Evolutionary conservation across 2,797 vertebrate genomes (phyloP).

Genomic region (Hemibagrus guttatus): DNA sequence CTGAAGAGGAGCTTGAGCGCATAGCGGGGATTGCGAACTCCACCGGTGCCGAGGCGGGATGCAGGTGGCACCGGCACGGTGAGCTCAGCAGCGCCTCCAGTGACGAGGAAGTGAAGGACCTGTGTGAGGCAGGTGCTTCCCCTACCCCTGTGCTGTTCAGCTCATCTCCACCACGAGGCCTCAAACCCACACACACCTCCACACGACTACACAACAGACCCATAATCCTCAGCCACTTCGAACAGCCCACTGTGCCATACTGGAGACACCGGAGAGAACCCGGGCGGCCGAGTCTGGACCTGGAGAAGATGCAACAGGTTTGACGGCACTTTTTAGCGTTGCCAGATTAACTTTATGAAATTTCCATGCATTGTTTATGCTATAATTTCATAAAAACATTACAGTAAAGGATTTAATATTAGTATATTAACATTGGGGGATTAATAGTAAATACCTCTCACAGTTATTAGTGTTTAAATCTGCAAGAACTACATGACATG

Average conservation of each 20-base stretch:
- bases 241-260: conserved; percentile 84
- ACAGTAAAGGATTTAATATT: background rate
- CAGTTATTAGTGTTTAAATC: background rate
- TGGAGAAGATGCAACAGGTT: conserved; percentile 97
- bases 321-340: conserved; percentile 6
- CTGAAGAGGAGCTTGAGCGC: conserved; percentile 88
- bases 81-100: conserved; percentile 85
- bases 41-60: conserved; percentile 75
- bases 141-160: conserved; percentile 87
- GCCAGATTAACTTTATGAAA: background rate
- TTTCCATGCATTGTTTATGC: background rate
- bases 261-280: conserved; percentile 84
- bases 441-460: background rate
- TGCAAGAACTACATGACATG: background rate
- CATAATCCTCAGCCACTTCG: conserved; percentile 82
- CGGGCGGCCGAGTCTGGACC: conserved; percentile 86
- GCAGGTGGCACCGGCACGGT: conserved; percentile 81
- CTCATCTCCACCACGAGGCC: conserved; percentile 86
- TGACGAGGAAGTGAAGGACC: conserved; percentile 89
- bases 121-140: conserved; percentile 73
- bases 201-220: conserved; percentile 76
- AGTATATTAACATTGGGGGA: background rate
- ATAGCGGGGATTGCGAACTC: conserved; percentile 77
- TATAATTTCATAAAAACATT: background rate
- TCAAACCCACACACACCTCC: conserved; percentile 76